Percentiles rank a stretch among this genome's conserved stretches.
Evolutionary conservation across 2,888 invertebrate species (phyloP).

Genomic region (Drosophila planitibia): DNA sequence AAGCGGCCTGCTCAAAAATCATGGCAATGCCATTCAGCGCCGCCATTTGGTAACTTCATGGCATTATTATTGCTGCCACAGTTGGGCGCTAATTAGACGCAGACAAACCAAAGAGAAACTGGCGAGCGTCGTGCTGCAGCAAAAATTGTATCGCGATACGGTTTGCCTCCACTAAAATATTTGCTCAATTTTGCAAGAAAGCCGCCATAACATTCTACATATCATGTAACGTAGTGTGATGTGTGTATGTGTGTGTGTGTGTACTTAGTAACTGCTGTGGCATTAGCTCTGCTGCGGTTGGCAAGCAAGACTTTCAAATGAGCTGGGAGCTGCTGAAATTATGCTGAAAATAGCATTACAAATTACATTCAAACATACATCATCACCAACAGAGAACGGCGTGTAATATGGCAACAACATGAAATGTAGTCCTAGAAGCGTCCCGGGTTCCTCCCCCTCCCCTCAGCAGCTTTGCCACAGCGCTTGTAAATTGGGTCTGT

Average conservation of each 20-base stretch:
- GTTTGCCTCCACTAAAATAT: conserved; percentile 54
- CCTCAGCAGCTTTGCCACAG: conserved; percentile 14
- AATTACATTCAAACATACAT: conserved; percentile 20
- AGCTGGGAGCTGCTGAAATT: conserved; percentile 49
- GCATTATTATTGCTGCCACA: conserved; percentile 34
- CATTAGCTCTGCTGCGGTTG: conserved; percentile 41
- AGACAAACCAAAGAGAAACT: conserved; percentile 4
- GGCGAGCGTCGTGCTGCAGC: conserved; percentile 4
- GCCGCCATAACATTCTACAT: conserved; percentile 27
- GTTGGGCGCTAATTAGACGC: conserved; percentile 53
- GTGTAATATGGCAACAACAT: background rate
- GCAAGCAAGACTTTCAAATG: conserved; percentile 51
- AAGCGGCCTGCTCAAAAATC: conserved; percentile 45
- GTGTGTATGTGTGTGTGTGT: conserved; percentile 12
- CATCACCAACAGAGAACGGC: background rate
- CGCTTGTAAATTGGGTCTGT: conserved; percentile 21
- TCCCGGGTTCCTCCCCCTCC: background rate
- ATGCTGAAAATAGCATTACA: conserved; percentile 48
- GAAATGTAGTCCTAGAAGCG: conserved; percentile 5
- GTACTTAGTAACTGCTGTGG: conserved; percentile 28
- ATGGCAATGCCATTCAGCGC: background rate
- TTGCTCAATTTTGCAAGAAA: conserved; percentile 45
- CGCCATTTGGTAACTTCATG: background rate
- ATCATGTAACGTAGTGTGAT: background rate
- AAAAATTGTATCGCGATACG: conserved; percentile 44